phyloP scores from a whole-genome alignment of 2,113 vertebrate species.

The Lophochroa leadbeateri region DNA sequence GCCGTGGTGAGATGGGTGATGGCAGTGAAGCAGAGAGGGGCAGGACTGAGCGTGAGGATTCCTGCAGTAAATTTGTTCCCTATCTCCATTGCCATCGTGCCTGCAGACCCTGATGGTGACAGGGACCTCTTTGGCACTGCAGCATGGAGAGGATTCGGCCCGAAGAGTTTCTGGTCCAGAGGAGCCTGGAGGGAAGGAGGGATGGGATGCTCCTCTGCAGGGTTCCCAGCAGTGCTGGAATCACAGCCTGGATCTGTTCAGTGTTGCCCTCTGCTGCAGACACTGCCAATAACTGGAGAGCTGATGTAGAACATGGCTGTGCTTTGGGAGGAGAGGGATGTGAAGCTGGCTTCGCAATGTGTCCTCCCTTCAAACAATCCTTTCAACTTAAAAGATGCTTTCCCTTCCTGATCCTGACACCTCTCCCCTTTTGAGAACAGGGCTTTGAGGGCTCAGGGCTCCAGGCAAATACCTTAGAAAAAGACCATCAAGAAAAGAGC shows the following conservation, averaged over 20 bases:
- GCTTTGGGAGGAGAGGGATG: background rate
- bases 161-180: background rate
- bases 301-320: rapidly evolving
- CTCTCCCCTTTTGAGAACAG: rapidly evolving
- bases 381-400: background rate
- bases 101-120: background rate
- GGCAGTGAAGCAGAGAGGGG: background rate
- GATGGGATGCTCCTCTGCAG: background rate
- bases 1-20: background rate
- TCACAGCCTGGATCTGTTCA: background rate
- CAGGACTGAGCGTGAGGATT: background rate
- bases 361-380: background rate
- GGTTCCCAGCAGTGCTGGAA: background rate
- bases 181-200: background rate
- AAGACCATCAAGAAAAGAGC: background rate
- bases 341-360: background rate
- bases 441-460: background rate
- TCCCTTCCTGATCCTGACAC: background rate
- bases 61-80: background rate
- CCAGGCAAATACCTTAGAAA: background rate
- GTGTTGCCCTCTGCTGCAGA: conserved; percentile 30
- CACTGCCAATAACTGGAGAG: background rate
- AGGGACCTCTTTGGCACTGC: background rate
- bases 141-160: background rate
- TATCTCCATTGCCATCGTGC: rapidly evolving